phyloP scores from a whole-genome alignment of 2,113 vertebrate genomes.

The Chaetorhynchus papuensis region DNA sequence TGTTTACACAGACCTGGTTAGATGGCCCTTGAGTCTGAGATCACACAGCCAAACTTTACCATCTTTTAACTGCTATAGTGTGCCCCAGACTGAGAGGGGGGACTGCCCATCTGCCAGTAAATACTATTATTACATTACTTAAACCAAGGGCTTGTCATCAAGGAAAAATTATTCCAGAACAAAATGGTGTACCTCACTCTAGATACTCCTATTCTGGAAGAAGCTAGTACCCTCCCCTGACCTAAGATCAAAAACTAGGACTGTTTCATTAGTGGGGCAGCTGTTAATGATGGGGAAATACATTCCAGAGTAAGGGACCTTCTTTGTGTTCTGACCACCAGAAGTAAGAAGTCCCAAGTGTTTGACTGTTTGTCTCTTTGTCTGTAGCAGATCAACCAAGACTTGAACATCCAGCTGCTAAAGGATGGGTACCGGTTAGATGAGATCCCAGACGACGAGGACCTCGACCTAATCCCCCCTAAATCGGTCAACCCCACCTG shows the following conservation, averaged over 20 bases:
- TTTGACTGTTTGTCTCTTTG: constrained; percentile 61
- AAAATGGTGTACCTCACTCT: not conserved
- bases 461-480: constrained; percentile 95
- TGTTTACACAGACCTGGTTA: not conserved
- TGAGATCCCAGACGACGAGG: constrained; percentile 95
- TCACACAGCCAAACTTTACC: not conserved
- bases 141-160: not conserved
- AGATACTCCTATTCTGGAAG: not conserved
- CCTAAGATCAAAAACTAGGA: not conserved
- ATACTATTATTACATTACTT: not conserved
- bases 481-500: constrained; percentile 97
- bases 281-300: not conserved
- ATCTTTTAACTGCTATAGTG: not conserved
- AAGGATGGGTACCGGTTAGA: constrained; percentile 98
- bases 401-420: constrained; percentile 98
- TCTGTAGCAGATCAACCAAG: constrained; percentile 98
- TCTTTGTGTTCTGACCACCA: not conserved
- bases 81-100: not conserved
- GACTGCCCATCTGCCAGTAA: not conserved
- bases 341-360: not conserved
- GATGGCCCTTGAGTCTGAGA: not conserved
- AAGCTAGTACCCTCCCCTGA: not conserved
- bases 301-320: not conserved
- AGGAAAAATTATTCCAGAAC: not conserved
- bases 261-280: not conserved